phyloP scores from a whole-genome alignment of 2,888 invertebrate species.

The Stenoptilia bipunctidactyla region DNA sequence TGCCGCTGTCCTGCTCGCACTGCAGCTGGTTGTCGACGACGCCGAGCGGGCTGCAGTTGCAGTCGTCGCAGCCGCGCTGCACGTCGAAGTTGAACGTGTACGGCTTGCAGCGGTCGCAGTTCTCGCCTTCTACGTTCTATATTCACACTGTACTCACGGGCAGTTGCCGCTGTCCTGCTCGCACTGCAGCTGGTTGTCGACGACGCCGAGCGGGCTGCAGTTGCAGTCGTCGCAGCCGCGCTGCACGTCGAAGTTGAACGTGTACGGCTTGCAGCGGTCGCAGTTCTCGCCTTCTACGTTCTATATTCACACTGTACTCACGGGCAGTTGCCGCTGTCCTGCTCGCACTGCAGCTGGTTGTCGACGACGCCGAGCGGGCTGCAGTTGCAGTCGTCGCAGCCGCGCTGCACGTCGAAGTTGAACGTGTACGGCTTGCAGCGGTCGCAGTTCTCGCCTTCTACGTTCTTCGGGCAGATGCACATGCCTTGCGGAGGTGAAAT shows the following conservation, averaged over 20 bases:
- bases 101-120: constrained; percentile 65
- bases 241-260: constrained; percentile 92
- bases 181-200: constrained; percentile 84
- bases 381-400: constrained; percentile 96
- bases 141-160: constrained; percentile 61
- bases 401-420: constrained; percentile 93
- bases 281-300: constrained; percentile 53
- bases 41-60: too few species aligned
- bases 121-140: not conserved
- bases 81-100: constrained; percentile 94
- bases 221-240: constrained; percentile 96
- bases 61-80: too few species aligned
- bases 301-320: constrained; percentile 40
- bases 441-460: constrained; percentile 91
- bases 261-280: constrained; percentile 88
- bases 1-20: constrained; percentile 91
- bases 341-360: constrained; percentile 88
- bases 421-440: constrained; percentile 90
- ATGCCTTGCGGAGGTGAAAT: constrained; percentile 56
- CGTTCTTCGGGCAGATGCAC: constrained; percentile 93
- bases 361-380: constrained; percentile 83
- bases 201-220: constrained; percentile 88
- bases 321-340: constrained; percentile 87
- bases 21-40: too few species aligned
- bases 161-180: constrained; percentile 90